Percentiles rank a stretch among this genome's conserved stretches.
Conservation (phyloP, 2,797 vertebrate genomes). For the Sebastes steindachneri region DNA sequence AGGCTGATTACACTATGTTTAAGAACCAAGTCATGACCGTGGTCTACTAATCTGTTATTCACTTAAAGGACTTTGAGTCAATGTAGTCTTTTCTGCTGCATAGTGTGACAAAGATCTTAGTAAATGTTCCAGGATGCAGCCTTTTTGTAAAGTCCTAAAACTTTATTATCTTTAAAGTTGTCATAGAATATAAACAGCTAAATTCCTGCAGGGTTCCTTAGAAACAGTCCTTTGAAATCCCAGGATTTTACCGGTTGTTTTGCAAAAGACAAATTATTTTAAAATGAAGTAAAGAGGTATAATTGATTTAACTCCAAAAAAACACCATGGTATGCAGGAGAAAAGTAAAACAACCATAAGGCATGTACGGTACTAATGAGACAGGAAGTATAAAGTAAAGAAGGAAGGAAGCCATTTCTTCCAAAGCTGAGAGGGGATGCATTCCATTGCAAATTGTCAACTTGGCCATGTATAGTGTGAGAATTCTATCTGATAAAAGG, state of each 20-base stretch:
- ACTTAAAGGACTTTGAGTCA: no score
- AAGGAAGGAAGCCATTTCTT: conserved; percentile 77
- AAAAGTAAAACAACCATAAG: conserved; percentile 15
- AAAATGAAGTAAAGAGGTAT: neutral
- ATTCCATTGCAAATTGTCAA: conserved; percentile 66
- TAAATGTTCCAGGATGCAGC: neutral
- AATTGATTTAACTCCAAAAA: neutral
- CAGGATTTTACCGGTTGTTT: neutral
- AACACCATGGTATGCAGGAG: neutral
- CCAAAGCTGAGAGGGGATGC: conserved; percentile 56
- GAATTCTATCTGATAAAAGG: conserved; percentile 72
- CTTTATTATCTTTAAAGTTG: neutral
- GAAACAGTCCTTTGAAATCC: neutral
- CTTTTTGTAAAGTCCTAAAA: neutral
- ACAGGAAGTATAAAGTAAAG: conserved; percentile 70
- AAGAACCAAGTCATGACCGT: no score
- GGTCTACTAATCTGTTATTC: no score
- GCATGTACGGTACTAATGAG: conserved; percentile 58
- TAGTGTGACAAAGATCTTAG: neutral
- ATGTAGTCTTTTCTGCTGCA: no score
- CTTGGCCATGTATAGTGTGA: conserved; percentile 65
- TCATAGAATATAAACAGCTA: neutral
- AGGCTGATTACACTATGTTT: no score
- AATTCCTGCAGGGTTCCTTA: neutral
- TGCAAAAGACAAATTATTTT: neutral